Percentiles rank a stretch among this genome's conserved stretches.
These are phyloP conservation scores for Manis pentadactyla DNA, from an alignment of 2,797 vertebrate species.

Conservation along the genomic window DNA sequence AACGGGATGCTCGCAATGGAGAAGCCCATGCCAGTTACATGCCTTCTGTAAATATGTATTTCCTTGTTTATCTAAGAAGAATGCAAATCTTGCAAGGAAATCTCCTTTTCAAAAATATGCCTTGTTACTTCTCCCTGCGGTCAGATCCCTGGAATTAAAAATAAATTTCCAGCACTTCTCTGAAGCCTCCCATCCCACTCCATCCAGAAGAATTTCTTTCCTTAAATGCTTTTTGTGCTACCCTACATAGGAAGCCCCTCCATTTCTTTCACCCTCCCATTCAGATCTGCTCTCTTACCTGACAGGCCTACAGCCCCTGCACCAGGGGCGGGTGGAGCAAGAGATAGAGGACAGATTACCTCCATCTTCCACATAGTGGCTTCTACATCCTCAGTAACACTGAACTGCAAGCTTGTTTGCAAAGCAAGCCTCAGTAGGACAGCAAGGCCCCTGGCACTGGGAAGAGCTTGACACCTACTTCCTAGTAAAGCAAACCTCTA, in stretches of 20 bases:
- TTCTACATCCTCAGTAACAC: not conserved
- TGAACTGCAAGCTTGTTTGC: not conserved
- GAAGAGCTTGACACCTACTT: not conserved
- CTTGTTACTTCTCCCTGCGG: not conserved
- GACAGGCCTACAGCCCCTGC: not conserved
- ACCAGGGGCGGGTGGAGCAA: not conserved
- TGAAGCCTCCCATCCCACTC: not conserved
- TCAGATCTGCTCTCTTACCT: not conserved
- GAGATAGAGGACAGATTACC: no score
- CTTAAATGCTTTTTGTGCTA: not conserved
- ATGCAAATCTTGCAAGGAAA: not conserved
- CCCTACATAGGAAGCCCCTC: not conserved
- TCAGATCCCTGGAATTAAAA: not conserved
- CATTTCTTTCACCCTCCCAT: not conserved
- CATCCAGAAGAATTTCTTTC: not conserved
- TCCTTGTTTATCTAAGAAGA: not conserved
- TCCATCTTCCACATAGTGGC: not conserved
- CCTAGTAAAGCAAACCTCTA: not conserved
- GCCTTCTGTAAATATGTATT: not conserved
- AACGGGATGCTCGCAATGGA: not conserved
- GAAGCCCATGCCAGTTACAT: not conserved
- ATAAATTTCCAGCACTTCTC: not conserved
- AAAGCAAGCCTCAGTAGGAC: not conserved
- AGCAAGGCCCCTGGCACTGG: not conserved
- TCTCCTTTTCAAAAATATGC: not conserved